phyloP scores from a whole-genome alignment of 1,140 invertebrate species.

The Chironomus striatipennis region DNA sequence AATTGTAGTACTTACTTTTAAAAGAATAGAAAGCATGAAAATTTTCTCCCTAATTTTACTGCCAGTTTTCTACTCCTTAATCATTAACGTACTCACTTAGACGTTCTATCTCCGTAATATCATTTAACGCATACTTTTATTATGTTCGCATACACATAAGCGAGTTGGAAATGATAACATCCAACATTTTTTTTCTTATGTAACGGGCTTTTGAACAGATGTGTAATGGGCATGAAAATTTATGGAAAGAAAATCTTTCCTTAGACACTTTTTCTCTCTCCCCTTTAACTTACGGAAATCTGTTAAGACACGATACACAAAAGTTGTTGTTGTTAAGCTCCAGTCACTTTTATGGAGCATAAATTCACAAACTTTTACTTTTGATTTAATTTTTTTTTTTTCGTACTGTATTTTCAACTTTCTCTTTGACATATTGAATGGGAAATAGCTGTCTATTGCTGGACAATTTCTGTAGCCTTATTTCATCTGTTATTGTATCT shows the following conservation, averaged over 20 bases:
- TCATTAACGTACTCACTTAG: background rate
- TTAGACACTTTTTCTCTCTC: background rate
- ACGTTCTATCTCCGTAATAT: background rate
- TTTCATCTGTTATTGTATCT: background rate
- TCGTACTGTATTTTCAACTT: background rate
- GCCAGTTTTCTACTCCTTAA: background rate
- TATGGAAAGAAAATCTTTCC: background rate
- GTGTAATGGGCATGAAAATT: conserved; percentile 12
- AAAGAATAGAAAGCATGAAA: background rate
- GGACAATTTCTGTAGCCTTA: no score
- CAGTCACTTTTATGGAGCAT: background rate
- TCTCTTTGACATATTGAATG: background rate
- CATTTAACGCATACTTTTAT: conserved; percentile 5
- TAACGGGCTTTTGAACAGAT: conserved; percentile 6
- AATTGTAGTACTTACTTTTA: no score
- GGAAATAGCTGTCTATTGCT: background rate
- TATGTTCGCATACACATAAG: conserved; percentile 6
- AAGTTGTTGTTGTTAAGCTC: background rate
- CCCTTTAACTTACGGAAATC: background rate
- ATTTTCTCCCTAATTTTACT: background rate
- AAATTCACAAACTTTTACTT: background rate
- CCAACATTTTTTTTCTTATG: background rate
- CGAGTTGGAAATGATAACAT: background rate
- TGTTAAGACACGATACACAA: background rate
- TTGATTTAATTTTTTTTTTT: background rate